phyloP scores from a whole-genome alignment of 2,797 vertebrate species.

The Microchirus variegatus region DNA sequence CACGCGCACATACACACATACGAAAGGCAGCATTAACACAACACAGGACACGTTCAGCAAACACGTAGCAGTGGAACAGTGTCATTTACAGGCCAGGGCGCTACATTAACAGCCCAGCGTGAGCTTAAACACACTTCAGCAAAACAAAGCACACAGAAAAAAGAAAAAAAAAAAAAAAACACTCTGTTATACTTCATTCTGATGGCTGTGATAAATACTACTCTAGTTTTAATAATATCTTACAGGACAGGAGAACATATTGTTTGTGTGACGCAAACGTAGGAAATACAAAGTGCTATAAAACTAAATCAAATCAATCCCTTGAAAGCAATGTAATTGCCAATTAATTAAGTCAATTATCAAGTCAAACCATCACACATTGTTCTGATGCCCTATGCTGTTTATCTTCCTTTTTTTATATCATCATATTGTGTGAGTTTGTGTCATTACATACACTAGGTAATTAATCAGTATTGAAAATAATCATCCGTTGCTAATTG shows the following conservation, averaged over 20 bases:
- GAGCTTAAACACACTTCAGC: conserved; percentile 18
- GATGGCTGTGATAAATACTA: conserved; percentile 42
- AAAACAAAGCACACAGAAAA: conserved; percentile 30
- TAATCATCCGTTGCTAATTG: no score
- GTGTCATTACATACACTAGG: no score
- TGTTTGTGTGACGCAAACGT: background rate
- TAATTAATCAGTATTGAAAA: no score
- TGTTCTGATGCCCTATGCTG: no score
- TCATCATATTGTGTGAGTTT: no score
- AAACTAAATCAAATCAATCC: background rate
- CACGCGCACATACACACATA: conserved; percentile 1
- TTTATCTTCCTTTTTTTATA: no score
- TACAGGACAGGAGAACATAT: background rate
- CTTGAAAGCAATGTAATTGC: background rate
- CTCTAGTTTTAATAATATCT: conserved; percentile 13
- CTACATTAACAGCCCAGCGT: conserved; percentile 33
- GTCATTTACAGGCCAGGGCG: conserved; percentile 43
- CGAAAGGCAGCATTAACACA: conserved; percentile 40
- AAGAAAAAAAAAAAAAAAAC: conserved; percentile 23
- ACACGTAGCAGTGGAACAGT: conserved; percentile 28
- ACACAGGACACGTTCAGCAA: conserved; percentile 37
- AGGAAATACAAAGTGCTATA: background rate
- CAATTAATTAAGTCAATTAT: background rate
- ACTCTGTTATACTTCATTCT: conserved; percentile 20
- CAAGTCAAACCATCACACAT: background rate